These are phyloP conservation scores for Autographa pulchrina DNA, from an alignment of 2,888 invertebrate species.

Conservation along the genomic window DNA sequence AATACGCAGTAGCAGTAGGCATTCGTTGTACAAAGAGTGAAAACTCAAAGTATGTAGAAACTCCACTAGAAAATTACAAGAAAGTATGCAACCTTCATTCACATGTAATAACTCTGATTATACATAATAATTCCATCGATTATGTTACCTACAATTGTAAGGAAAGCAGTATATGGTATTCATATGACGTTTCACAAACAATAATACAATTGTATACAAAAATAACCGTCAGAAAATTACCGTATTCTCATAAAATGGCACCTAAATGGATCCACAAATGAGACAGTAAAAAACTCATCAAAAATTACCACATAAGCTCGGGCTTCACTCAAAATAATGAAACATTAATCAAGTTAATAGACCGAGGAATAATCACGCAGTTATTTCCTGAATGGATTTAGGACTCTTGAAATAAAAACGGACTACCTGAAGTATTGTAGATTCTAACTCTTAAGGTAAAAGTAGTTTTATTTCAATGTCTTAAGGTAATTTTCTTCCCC, in stretches of 20 bases:
- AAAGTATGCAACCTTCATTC: neutral
- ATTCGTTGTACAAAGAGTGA: neutral
- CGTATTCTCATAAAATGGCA: conserved; percentile 35
- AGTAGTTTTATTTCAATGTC: too few species aligned
- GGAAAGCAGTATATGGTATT: neutral
- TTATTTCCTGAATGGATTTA: conserved; percentile 54
- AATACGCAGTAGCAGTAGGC: too few species aligned
- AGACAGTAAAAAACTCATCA: conserved; percentile 48
- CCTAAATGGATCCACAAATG: conserved; percentile 18
- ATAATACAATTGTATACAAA: neutral
- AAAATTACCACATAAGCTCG: conserved; percentile 44
- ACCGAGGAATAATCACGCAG: conserved; percentile 44
- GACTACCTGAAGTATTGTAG: neutral
- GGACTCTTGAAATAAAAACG: conserved; percentile 37
- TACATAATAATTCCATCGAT: neutral
- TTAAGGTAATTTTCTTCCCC: too few species aligned
- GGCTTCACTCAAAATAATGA: conserved; percentile 63
- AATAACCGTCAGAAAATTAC: conserved; percentile 22
- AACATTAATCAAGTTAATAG: conserved; percentile 63
- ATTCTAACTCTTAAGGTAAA: too few species aligned
- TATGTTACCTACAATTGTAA: neutral
- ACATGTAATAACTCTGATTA: neutral
- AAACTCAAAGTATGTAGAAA: neutral
- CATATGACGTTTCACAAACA: neutral
- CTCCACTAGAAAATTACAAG: neutral